These are phyloP conservation scores for Crematogaster levior DNA, from an alignment of 2,888 invertebrate genomes.

Conservation along the genomic window DNA sequence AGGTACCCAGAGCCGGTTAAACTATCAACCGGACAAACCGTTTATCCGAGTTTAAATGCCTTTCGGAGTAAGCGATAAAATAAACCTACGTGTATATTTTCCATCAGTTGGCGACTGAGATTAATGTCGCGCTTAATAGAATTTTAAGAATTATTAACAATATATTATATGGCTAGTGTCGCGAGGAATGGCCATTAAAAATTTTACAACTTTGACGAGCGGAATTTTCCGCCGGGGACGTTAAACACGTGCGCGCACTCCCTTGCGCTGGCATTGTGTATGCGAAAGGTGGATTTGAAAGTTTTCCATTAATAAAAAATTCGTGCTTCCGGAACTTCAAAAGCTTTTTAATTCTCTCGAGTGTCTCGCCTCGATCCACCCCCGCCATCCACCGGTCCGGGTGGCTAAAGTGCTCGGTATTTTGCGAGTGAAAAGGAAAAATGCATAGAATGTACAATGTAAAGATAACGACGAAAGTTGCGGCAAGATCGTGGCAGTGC, in stretches of 20 bases:
- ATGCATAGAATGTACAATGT: conserved; percentile 33
- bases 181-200: conserved; percentile 32
- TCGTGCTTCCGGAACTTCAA: conserved; percentile 69
- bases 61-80: not conserved
- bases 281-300: conserved; percentile 57
- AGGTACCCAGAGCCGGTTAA: not conserved
- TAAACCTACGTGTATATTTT: not conserved
- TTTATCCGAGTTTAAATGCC: not conserved
- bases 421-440: conserved; percentile 38
- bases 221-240: conserved; percentile 64
- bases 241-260: conserved; percentile 37
- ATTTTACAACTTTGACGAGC: conserved; percentile 47
- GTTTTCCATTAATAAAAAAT: conserved; percentile 69
- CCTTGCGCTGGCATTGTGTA: conserved; percentile 28
- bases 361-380: conserved; percentile 48
- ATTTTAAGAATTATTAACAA: conserved; percentile 41
- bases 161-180: conserved; percentile 11
- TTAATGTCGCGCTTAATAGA: conserved; percentile 23
- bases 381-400: not conserved
- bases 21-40: not conserved
- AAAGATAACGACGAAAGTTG: conserved; percentile 33
- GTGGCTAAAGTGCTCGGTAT: conserved; percentile 42
- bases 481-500: conserved; percentile 8
- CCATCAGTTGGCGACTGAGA: not conserved
- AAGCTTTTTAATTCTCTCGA: conserved; percentile 76